Conservation (phyloP, 2,113 vertebrate genomes). For the Hymenochirus boettgeri region DNA sequence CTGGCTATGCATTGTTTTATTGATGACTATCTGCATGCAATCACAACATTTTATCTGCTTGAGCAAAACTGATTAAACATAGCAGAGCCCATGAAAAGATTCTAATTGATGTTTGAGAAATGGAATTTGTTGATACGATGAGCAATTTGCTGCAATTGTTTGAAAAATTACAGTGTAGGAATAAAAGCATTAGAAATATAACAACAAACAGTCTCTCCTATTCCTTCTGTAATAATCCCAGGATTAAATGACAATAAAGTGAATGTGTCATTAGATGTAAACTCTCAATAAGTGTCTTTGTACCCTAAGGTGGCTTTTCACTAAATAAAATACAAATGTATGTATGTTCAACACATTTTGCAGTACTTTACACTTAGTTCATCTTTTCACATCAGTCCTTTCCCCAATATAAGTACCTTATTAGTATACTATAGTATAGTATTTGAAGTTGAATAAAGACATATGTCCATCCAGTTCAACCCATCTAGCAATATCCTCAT, state of each 20-base stretch:
- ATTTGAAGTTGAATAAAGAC: too few species aligned
- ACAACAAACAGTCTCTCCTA: neutral
- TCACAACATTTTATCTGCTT: neutral
- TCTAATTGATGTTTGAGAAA: conserved; percentile 1
- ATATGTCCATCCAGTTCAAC: too few species aligned
- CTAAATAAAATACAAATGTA: too few species aligned
- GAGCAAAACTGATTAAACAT: neutral
- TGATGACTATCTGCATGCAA: neutral
- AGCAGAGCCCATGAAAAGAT: neutral
- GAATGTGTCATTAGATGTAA: neutral
- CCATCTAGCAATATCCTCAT: too few species aligned
- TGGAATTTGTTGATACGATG: too few species aligned
- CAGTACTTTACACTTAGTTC: too few species aligned
- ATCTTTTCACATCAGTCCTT: too few species aligned
- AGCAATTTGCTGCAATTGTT: neutral
- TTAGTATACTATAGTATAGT: too few species aligned
- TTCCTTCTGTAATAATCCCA: neutral
- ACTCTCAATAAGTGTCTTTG: too few species aligned
- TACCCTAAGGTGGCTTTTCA: too few species aligned
- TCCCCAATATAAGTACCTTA: too few species aligned
- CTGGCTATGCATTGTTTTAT: conserved; percentile 1
- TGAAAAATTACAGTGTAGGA: neutral
- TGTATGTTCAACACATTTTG: too few species aligned
- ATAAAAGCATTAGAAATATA: neutral
- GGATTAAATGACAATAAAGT: neutral